Base-by-base conservation (phyloP, 2,888 invertebrate genomes). In the Holacanthella duospinosa region DNA sequence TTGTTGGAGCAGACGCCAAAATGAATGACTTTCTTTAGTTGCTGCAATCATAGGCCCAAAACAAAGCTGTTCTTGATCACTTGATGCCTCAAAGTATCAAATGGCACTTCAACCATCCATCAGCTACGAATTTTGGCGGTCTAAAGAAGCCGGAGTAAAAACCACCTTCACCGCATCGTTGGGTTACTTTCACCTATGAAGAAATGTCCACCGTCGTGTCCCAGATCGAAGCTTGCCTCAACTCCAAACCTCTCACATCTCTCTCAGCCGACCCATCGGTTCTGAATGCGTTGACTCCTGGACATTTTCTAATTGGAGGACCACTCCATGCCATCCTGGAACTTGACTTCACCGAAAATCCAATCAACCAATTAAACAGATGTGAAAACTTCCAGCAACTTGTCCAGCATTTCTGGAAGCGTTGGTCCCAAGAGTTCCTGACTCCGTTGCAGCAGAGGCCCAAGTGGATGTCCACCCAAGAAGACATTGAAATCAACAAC, bases 251-350 rank as follows among this genome's bases (percentile, higher is more conserved):
- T 6, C 27, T 75, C 2, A 62, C 62, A 19, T 68, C 70, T 16
- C 43, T 73, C 21, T 71, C 73, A 6, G 36, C 59, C 2, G 70
- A 70, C 62, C 68, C 71, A 25, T 61, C 70, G 25, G 68, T 74
- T 58, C 56, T 69, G 2, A 57, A 43, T 16, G 66, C 69, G 2
- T 60, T 75, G 2, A 74, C 73, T n/a, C 75, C 74, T 25, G 73
- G 71, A 9, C 76, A 75, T 62, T 74, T 75, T 57, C 58, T 76
- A 1, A 69, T 75, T 36, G 74, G 74, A 29, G 59, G 66, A 27
- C 60, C 74, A 9, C 60, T 73, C 1, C 71, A 55, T 28, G 55
- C 63, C 29, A n/a, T 64, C 0, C 64, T 64, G 21, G 58, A 64
- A 21, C 55, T 43, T 24, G 62, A 64, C 56, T 16, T 59, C 2